Conservation (phyloP, 2,888 invertebrate genomes). For the Oscheius sp. region DNA sequence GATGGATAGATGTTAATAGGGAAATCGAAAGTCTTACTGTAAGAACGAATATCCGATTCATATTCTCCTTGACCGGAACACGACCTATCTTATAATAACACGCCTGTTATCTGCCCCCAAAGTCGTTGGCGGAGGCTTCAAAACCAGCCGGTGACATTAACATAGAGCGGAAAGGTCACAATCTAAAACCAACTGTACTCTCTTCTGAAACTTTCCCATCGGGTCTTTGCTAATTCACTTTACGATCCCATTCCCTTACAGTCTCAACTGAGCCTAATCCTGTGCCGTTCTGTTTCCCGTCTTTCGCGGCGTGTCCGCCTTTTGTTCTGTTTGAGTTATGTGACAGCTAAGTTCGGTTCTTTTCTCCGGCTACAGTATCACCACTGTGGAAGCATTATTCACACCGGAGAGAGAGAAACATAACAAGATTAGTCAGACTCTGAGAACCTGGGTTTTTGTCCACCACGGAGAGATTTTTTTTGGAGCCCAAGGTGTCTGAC, state of each 20-base stretch:
- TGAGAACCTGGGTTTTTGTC: neutral
- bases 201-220: slow-evolving; percentile 1
- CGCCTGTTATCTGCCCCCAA: slow-evolving; percentile 14
- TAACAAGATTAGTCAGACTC: too few species aligned
- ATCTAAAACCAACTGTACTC: neutral
- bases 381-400: neutral
- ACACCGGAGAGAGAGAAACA: too few species aligned
- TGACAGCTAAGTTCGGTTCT: slow-evolving; percentile 15
- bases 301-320: slow-evolving; percentile 18
- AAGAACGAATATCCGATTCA: too few species aligned
- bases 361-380: slow-evolving; percentile 9
- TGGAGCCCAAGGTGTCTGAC: neutral
- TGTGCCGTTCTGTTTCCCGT: slow-evolving; percentile 4
- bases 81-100: slow-evolving; percentile 25
- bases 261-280: neutral
- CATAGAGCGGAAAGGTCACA: slow-evolving; percentile 11
- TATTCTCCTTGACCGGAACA: slow-evolving; percentile 25
- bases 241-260: neutral
- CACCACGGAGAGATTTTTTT: neutral
- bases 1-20: too few species aligned
- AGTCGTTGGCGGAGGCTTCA: slow-evolving; percentile 24
- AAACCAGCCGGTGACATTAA: slow-evolving; percentile 28
- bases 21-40: too few species aligned
- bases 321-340: slow-evolving; percentile 27
- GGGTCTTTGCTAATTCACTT: neutral